Evolutionary conservation across 2,888 invertebrate species (phyloP), one percentile per base, ranked within the genome.

Genomic region (Lasioglossum leucozonium): DNA sequence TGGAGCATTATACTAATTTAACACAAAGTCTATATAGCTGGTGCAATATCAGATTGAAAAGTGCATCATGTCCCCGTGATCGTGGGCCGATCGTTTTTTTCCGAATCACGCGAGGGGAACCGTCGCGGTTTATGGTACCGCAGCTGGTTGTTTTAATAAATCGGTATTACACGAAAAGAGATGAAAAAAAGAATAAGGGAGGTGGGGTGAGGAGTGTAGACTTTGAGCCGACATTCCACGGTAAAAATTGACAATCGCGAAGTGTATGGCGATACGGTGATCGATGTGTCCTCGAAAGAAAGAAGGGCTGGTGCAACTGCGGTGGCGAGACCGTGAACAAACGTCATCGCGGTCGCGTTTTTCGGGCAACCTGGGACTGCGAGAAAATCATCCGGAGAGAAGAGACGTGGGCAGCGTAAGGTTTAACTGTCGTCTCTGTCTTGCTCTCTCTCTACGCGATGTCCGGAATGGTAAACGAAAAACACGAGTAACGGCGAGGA

Each of bases 211-310:
- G 79, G 84, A 62, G 69, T 78, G 71, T 85, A 87, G 90, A 89
- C 85, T 88, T 87, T 87, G 90, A 88, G 85, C 88, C 86, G 86
- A 85, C 90, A 87, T 91, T 87, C 86, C 83, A 85, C 72, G 82
- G 84, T 87, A 87, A 89, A 89, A 90, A 91, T 83, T 85, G 85
- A 84, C 81, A 82, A 88, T 85, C 82, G 82, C 77, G 69, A 84
- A 79, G 82, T 37, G 37, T 51, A 84, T 62, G 2, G 75, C 44
- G 80, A 85, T 79, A 78, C 80, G 72, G 75, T 82, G 78, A 91
- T 85, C 85, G 87, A 89, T 81, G 69, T 44, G n/a, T 55, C 65
- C 58, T 58, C 65, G 82, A n/a, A 78, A 79, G 37, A 78, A 72
- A 72, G 83, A 72, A 72, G 83, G 82, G 74, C 58, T 62, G 79